Evolutionary conservation across 2,888 invertebrate genomes (phyloP).

Genomic region (Malachius bipustulatus): DNA sequence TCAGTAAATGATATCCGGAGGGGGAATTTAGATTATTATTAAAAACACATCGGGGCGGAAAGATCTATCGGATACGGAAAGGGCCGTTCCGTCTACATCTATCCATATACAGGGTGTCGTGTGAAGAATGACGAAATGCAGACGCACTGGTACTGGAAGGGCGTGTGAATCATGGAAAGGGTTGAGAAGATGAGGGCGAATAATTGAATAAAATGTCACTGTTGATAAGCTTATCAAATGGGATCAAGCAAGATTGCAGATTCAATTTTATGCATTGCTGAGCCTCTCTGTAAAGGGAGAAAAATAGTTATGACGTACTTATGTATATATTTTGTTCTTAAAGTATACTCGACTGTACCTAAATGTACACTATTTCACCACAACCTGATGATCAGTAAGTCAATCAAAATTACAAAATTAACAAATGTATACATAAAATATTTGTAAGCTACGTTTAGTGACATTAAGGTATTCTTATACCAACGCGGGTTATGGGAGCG

Average conservation of each 20-base stretch:
- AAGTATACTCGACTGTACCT: too few species aligned
- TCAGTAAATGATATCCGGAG: constrained; percentile 30
- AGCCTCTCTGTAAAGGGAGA: too few species aligned
- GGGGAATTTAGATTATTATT: constrained; percentile 21
- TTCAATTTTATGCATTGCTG: too few species aligned
- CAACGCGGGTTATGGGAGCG: too few species aligned
- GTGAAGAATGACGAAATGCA: constrained; percentile 15
- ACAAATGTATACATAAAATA: too few species aligned
- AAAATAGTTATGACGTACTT: too few species aligned
- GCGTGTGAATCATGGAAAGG: constrained; percentile 24
- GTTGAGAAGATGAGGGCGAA: constrained; percentile 21
- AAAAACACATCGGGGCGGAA: constrained; percentile 23
- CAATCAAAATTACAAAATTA: too few species aligned
- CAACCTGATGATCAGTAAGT: too few species aligned
- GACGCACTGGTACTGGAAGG: constrained; percentile 5
- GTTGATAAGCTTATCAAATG: constrained; percentile 13
- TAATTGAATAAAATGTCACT: constrained; percentile 23
- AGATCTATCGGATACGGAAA: constrained; percentile 18
- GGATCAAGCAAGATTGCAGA: constrained; percentile 9
- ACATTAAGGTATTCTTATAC: too few species aligned
- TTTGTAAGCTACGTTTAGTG: too few species aligned
- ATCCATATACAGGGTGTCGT: constrained; percentile 7
- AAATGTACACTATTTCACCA: too few species aligned
- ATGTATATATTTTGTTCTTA: too few species aligned
- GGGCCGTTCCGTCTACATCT: constrained; percentile 8